phyloP scores from a whole-genome alignment of 2,797 vertebrate species.

The Euphonia xanthogaster region DNA sequence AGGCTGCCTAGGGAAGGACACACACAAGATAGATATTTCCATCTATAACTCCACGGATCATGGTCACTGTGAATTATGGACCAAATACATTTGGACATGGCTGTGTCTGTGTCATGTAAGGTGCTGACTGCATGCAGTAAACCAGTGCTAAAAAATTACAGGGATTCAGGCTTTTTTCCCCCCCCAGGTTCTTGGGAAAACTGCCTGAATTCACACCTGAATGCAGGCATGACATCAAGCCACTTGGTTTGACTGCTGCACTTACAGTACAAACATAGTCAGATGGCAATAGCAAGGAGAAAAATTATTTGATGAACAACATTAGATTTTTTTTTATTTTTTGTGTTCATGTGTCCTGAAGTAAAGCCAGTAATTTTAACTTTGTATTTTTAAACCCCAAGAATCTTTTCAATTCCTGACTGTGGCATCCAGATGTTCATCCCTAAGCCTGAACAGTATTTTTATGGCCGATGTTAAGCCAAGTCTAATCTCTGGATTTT shows the following conservation, averaged over 20 bases:
- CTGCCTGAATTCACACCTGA: background rate
- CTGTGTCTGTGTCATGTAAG: fast-evolving
- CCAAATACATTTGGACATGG: no score
- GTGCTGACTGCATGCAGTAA: background rate
- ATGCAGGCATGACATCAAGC: background rate
- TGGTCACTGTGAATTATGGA: background rate
- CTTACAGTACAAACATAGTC: background rate
- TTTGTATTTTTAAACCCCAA: background rate
- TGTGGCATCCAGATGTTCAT: background rate
- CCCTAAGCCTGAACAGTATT: background rate
- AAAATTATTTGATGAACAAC: background rate
- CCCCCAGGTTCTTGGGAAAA: background rate
- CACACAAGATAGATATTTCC: fast-evolving
- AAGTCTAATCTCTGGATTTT: background rate
- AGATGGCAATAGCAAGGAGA: background rate
- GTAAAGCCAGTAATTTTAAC: background rate
- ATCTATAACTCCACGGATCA: background rate
- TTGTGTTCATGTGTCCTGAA: background rate
- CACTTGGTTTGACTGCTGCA: background rate
- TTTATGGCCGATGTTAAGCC: fast-evolving
- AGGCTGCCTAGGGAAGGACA: background rate
- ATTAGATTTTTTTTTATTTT: background rate
- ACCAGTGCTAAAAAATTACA: background rate
- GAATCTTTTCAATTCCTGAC: background rate
- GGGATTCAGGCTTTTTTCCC: background rate